Conservation (phyloP, 2,888 invertebrate genomes). For the Gari tellinella region DNA sequence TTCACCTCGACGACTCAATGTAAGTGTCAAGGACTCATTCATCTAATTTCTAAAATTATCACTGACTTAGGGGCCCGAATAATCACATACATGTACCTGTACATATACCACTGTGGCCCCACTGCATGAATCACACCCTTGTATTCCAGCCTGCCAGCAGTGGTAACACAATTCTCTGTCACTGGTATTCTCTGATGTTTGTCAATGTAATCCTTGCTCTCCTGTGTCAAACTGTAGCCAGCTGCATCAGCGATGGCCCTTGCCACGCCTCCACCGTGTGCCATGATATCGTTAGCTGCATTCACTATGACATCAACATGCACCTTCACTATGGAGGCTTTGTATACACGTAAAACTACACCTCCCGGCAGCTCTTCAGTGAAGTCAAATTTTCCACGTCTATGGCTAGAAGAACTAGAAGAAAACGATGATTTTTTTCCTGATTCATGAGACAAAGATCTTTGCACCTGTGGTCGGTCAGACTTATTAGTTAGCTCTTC, state of each 20-base stretch:
- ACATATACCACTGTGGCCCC: conserved; percentile 56
- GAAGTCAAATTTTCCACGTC: conserved; percentile 19
- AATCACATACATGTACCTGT: conserved; percentile 19
- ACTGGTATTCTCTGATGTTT: conserved; percentile 21
- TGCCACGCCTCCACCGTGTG: conserved; percentile 61
- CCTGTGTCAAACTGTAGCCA: conserved; percentile 36
- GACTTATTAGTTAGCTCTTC: neutral
- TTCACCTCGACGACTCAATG: too few species aligned
- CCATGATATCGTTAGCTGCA: conserved; percentile 58
- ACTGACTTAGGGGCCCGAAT: too few species aligned
- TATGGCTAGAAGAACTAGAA: neutral
- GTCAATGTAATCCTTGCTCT: conserved; percentile 36
- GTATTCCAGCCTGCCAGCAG: conserved; percentile 45
- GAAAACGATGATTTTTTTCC: too few species aligned
- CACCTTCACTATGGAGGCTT: conserved; percentile 43
- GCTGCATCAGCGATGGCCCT: conserved; percentile 47
- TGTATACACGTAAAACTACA: conserved; percentile 45
- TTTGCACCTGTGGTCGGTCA: neutral
- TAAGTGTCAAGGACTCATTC: too few species aligned
- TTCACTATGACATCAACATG: conserved; percentile 56
- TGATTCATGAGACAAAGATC: too few species aligned
- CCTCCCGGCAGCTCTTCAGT: conserved; percentile 6
- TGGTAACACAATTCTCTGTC: conserved; percentile 43
- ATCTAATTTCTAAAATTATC: too few species aligned
- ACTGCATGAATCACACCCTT: conserved; percentile 61